Evolutionary conservation across 2,888 invertebrate species (phyloP).

Genomic region (Drosophila falleni): DNA sequence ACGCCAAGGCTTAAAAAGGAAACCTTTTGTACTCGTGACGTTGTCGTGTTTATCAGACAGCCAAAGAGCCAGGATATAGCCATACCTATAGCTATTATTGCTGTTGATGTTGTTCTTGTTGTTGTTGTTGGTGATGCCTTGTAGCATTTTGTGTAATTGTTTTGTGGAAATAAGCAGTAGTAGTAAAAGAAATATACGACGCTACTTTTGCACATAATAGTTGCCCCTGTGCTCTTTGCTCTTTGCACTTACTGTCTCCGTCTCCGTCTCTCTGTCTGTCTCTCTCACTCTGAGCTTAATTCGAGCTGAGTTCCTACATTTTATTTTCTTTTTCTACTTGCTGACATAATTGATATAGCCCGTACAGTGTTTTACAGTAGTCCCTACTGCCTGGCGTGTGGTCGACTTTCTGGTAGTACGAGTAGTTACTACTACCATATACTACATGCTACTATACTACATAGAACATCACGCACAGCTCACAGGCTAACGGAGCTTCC

Average conservation of each 20-base stretch:
- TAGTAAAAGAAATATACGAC: constrained; percentile 61
- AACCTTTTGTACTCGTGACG: constrained; percentile 63
- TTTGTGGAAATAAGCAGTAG: constrained; percentile 63
- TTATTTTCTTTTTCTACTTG: constrained; percentile 33
- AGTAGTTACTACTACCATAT: constrained; percentile 11
- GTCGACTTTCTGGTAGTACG: constrained; percentile 5
- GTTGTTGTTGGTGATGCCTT: constrained; percentile 55
- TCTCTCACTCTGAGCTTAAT: constrained; percentile 4
- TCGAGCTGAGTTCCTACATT: constrained; percentile 18
- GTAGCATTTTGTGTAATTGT: constrained; percentile 78
- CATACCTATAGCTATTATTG: constrained; percentile 31
- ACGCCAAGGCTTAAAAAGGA: constrained; percentile 58
- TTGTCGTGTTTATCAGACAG: constrained; percentile 76
- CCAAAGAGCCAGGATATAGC: constrained; percentile 46
- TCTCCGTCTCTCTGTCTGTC: background rate
- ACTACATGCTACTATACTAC: background rate
- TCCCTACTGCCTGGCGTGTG: constrained; percentile 41
- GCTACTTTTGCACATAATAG: constrained; percentile 25
- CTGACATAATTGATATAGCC: constrained; percentile 79
- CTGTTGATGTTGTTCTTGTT: constrained; percentile 27
- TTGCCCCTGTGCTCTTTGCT: background rate
- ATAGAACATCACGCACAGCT: constrained; percentile 45
- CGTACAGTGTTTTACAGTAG: constrained; percentile 42
- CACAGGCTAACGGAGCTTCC: constrained; percentile 24
- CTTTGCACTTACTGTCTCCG: too few relatives aligned